Evolutionary conservation across 2,888 invertebrate species (phyloP).

Genomic region (Eretmocerus hayati): DNA sequence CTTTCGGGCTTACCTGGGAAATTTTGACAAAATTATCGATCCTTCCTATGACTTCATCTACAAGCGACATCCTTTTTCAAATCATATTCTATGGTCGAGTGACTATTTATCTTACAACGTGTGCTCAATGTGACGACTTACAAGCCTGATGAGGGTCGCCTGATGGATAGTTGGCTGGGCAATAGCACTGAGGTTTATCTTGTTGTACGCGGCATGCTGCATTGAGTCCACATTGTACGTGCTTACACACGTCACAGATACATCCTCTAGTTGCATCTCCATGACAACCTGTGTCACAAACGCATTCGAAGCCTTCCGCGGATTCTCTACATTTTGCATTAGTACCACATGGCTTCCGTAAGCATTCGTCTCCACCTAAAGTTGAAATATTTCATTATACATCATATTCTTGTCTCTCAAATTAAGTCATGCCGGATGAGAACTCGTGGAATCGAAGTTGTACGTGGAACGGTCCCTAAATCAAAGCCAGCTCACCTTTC

Average conservation of each 20-base stretch:
- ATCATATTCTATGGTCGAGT: background rate
- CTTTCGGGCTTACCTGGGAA: slow-evolving; percentile 36
- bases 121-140: slow-evolving; percentile 36
- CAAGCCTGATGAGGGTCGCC: slow-evolving; percentile 83
- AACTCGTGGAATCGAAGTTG: background rate
- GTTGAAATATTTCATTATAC: background rate
- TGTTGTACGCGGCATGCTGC: slow-evolving; percentile 69
- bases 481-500: slow-evolving; percentile 50
- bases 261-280: slow-evolving; percentile 79
- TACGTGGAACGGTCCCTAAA: too few relatives aligned
- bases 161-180: slow-evolving; percentile 72
- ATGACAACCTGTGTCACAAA: slow-evolving; percentile 70
- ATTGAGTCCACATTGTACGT: slow-evolving; percentile 73
- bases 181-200: slow-evolving; percentile 71
- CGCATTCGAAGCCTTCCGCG: slow-evolving; percentile 72
- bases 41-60: background rate
- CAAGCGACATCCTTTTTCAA: background rate
- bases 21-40: background rate
- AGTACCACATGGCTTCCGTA: slow-evolving; percentile 75
- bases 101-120: background rate
- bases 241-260: slow-evolving; percentile 73
- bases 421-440: background rate
- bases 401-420: background rate
- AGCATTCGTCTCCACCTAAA: slow-evolving; percentile 63
- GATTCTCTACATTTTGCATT: slow-evolving; percentile 76